Evolutionary conservation across 1,140 invertebrate genomes (phyloP), one percentile per base, ranked within the genome.

Genomic region (Cyrtorhinus lividipennis): DNA sequence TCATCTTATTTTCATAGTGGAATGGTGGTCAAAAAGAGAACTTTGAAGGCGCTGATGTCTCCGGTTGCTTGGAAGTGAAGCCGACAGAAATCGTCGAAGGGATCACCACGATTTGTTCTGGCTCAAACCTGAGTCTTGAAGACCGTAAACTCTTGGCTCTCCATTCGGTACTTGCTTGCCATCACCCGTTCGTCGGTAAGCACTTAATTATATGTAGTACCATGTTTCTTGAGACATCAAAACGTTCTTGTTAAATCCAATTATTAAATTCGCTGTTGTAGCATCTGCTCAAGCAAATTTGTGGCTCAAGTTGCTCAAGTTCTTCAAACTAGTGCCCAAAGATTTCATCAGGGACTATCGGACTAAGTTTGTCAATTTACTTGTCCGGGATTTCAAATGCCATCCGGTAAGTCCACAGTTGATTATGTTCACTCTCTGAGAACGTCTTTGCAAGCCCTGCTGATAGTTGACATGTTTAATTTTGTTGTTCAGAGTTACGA

Each of bases 171-270:
- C 74, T 84, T 24, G 78, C 83, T 38, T 76, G 79, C 25, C 85
- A 90, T 73, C 80, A 88, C 73, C 85, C 85, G 5, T 74, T 78
- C 5, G 77, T 85, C 15, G 68, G 78, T 61, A 76, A 75, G 59
- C n/a, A n/a, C n/a, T n/a, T n/a, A n/a, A n/a, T n/a, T n/a, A n/a
- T n/a, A n/a, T 64, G 15, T 56, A 27, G 20, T 13, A 24, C 10
- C n/a, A 53, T 30, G 27, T 24, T 57, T 59, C 18, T 38, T 56
- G 18, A 8, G 15, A 61, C 18, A 59, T 56, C 10, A 12, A 24
- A 58, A 63, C 20, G 30, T 62, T 26, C 63, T 64, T 64, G 27
- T 23, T 38, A 8, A 26, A 46, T 1, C 15, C 13, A 15, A 22
- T 27, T 45, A 20, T 59, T 12, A 26, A 26, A 5, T 12, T 59